Percentiles rank a stretch among this genome's conserved stretches.
phyloP scores from a whole-genome alignment of 2,888 invertebrate species.

The Caenorhabditis wallacei region DNA sequence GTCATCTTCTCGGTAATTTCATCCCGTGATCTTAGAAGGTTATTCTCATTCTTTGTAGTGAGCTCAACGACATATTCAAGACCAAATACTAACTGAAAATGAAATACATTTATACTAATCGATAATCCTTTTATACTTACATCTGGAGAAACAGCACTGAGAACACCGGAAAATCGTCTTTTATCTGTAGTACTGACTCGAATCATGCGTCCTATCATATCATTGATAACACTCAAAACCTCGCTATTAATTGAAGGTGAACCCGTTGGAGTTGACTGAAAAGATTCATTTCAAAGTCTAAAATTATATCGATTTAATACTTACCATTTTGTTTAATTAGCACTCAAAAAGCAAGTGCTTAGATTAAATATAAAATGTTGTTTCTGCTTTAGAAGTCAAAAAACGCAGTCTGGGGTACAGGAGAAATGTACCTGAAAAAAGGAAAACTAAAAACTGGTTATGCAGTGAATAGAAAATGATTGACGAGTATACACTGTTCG shows the following conservation, averaged over 20 bases:
- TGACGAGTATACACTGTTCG: background rate
- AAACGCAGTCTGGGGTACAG: conserved; percentile 46
- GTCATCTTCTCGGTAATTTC: conserved; percentile 66
- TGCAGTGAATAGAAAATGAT: background rate
- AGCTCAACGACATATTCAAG: conserved; percentile 56
- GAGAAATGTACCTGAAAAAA: conserved; percentile 45
- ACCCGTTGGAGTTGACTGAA: conserved; percentile 22
- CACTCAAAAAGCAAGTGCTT: conserved; percentile 44
- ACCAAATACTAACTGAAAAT: conserved; percentile 54
- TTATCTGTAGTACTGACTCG: conserved; percentile 46
- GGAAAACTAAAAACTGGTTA: background rate
- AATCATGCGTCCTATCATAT: conserved; percentile 57
- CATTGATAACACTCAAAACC: conserved; percentile 40
- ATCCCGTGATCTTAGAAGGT: conserved; percentile 62
- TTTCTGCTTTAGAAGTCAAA: conserved; percentile 27
- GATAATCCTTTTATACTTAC: background rate
- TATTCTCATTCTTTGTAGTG: conserved; percentile 59
- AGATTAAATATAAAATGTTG: conserved; percentile 4
- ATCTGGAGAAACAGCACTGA: background rate
- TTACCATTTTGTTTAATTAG: conserved; percentile 53
- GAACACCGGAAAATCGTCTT: conserved; percentile 54
- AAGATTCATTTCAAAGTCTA: background rate
- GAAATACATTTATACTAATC: background rate
- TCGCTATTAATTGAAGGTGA: conserved; percentile 9
- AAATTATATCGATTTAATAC: background rate